Evolutionary conservation across 2,113 vertebrate genomes (phyloP).

Genomic region (Gymnorhina tibicen): DNA sequence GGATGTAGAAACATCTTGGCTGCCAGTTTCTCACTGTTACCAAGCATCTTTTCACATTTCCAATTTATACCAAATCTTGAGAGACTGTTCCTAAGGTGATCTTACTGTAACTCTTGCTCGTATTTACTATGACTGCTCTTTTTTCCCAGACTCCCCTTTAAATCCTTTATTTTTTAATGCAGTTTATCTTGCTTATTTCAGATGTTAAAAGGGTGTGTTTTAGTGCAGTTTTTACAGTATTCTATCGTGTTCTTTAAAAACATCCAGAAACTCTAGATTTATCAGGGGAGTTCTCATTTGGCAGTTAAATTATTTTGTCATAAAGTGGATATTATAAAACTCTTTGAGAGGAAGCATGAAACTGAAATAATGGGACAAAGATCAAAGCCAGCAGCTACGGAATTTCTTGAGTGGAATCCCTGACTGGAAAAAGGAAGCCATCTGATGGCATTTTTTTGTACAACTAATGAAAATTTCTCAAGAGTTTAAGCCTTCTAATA

Average conservation of each 20-base stretch:
- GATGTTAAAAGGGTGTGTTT: not conserved
- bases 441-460: not conserved
- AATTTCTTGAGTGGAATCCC: slow-evolving; percentile 2
- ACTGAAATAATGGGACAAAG: slow-evolving; percentile 34
- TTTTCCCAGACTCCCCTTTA: not conserved
- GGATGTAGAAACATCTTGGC: not conserved
- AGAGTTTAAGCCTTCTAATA: not conserved
- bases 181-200: not conserved
- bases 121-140: not conserved
- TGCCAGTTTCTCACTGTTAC: not conserved
- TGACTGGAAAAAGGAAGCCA: not conserved
- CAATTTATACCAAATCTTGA: not conserved
- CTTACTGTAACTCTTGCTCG: not conserved
- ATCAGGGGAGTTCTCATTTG: not conserved
- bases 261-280: not conserved
- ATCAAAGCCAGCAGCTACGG: slow-evolving; percentile 20
- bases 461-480: slow-evolving; percentile 18
- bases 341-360: not conserved
- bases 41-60: not conserved
- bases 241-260: not conserved
- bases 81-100: not conserved
- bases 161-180: not conserved
- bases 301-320: slow-evolving; percentile 25
- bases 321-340: not conserved
- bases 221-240: not conserved